A percentile compares a stretch with the other conserved stretches of the same genome.
phyloP scores from a whole-genome alignment of 2,797 vertebrate genomes.

The Amphiprion clarkii region DNA sequence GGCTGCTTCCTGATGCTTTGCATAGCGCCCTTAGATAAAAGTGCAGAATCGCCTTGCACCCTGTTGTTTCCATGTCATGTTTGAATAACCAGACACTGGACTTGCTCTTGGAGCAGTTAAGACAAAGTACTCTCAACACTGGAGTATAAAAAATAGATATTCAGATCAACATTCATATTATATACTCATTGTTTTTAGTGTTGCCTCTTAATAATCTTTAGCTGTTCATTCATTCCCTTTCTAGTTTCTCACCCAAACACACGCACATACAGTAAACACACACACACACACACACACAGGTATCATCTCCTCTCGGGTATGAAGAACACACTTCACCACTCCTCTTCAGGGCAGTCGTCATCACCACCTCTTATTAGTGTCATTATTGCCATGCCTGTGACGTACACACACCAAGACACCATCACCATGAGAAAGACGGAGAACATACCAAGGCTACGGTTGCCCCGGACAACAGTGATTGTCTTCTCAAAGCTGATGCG shows the following conservation, averaged over 20 bases:
- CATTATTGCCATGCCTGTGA: slow-evolving; percentile 77
- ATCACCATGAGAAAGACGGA: slow-evolving; percentile 80
- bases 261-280: background rate
- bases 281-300: slow-evolving; percentile 22
- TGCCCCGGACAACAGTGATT: slow-evolving; percentile 94
- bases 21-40: slow-evolving; percentile 53
- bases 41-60: slow-evolving; percentile 36
- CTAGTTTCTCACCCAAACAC: slow-evolving; percentile 5
- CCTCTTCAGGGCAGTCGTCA: slow-evolving; percentile 75
- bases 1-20: slow-evolving; percentile 53
- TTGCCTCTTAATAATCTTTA: slow-evolving; percentile 3
- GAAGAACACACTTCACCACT: slow-evolving; percentile 68
- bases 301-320: slow-evolving; percentile 34
- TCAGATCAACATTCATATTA: slow-evolving; percentile 21
- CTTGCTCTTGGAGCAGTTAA: slow-evolving; percentile 36
- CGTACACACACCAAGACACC: slow-evolving; percentile 82
- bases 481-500: slow-evolving; percentile 89
- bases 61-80: slow-evolving; percentile 41
- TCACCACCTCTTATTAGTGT: slow-evolving; percentile 75
- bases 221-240: background rate
- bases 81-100: slow-evolving; percentile 36
- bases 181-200: slow-evolving; percentile 2
- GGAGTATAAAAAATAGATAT: slow-evolving; percentile 40
- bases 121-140: slow-evolving; percentile 23
- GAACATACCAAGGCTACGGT: slow-evolving; percentile 95